Percentiles rank a stretch among this genome's conserved stretches.
Conservation (phyloP, 1,140 invertebrate genomes). For the Sitophilus oryzae region DNA sequence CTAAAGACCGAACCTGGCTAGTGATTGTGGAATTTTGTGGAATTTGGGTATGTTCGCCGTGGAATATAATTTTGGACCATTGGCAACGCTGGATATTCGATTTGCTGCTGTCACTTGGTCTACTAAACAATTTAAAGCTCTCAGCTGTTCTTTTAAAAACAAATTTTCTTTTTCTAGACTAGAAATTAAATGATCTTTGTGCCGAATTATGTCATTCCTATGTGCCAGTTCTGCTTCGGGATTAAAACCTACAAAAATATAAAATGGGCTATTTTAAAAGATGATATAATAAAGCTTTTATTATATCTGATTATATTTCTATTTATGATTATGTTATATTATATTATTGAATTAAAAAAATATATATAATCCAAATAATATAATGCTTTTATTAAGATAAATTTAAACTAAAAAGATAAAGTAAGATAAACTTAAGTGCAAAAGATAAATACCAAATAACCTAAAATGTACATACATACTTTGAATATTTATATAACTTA, state of each 20-base stretch:
- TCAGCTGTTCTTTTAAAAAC: constrained; percentile 12
- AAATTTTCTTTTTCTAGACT: constrained; percentile 11
- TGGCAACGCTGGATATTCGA: too few species aligned
- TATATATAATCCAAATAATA: too few species aligned
- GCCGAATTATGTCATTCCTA: background rate
- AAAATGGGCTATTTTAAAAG: background rate
- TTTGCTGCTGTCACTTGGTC: constrained; percentile 10
- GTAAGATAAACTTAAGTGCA: background rate
- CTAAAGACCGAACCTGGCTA: too few species aligned
- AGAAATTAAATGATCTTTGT: constrained; percentile 3
- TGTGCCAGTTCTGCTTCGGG: background rate
- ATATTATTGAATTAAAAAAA: too few species aligned
- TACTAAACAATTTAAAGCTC: background rate
- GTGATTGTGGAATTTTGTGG: too few species aligned
- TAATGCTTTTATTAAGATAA: too few species aligned
- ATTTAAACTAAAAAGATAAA: background rate
- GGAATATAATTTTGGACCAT: too few species aligned
- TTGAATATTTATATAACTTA: constrained; percentile 3
- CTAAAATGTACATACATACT: constrained; percentile 2
- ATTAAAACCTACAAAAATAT: constrained; percentile 9
- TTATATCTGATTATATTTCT: too few species aligned
- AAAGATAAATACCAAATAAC: background rate
- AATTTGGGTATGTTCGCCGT: too few species aligned
- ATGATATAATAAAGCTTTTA: too few species aligned
- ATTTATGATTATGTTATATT: too few species aligned